phyloP scores from a whole-genome alignment of 2,797 vertebrate species.

The Scolopax rusticola region DNA sequence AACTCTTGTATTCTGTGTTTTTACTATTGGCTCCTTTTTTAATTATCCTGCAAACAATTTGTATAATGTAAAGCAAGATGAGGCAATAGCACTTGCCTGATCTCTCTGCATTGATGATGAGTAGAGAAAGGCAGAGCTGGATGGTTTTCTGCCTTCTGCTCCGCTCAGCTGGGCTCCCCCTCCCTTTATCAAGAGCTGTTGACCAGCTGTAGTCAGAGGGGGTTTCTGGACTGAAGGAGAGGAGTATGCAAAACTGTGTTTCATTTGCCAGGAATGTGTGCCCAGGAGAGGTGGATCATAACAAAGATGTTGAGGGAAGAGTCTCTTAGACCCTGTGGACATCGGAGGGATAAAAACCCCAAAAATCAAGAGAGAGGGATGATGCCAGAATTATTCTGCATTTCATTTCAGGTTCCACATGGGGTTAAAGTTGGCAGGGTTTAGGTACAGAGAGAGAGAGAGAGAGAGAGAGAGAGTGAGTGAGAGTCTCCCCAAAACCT shows the following conservation, averaged over 20 bases:
- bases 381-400: not conserved
- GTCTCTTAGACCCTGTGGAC: not conserved
- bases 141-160: not conserved
- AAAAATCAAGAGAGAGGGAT: not conserved
- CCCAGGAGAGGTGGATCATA: not conserved
- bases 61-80: not conserved
- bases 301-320: not conserved
- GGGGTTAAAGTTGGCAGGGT: not conserved
- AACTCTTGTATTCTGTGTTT: not conserved
- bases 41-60: not conserved
- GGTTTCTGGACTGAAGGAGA: not conserved
- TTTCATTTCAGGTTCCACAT: not conserved
- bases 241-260: not conserved
- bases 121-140: not conserved
- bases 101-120: not conserved
- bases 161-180: not conserved
- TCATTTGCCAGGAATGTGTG: not conserved
- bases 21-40: not conserved
- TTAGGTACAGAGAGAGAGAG: not conserved
- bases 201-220: accelerated
- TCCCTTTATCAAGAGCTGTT: not conserved
- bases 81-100: not conserved
- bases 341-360: not conserved
- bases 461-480: not conserved
- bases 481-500: not conserved